These are phyloP conservation scores for Pteria penguin DNA, from an alignment of 2,888 invertebrate species.

Conservation along the genomic window DNA sequence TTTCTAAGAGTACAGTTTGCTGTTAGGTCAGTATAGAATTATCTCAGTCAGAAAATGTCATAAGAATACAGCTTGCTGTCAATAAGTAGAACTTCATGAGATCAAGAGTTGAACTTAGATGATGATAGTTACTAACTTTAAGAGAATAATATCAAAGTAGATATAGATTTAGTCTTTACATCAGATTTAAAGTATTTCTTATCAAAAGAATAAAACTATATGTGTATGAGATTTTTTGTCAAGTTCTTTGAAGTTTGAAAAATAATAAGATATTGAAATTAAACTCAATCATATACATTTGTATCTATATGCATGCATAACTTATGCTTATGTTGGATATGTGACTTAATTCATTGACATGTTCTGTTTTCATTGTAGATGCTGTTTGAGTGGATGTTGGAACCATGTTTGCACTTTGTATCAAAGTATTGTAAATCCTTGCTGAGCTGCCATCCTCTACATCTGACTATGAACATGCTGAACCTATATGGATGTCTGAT, in stretches of 20 bases:
- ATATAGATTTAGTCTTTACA: too few relatives aligned
- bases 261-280: background rate
- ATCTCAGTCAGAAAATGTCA: too few relatives aligned
- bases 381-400: constrained; percentile 79
- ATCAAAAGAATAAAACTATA: too few relatives aligned
- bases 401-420: constrained; percentile 76
- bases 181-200: too few relatives aligned
- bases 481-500: constrained; percentile 77
- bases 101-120: too few relatives aligned
- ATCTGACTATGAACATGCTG: constrained; percentile 76
- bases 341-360: background rate
- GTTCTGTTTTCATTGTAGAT: constrained; percentile 60
- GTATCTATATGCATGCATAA: background rate
- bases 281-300: background rate
- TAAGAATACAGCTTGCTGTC: too few relatives aligned
- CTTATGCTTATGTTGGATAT: too few relatives aligned
- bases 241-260: background rate
- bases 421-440: constrained; percentile 75
- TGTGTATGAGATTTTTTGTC: background rate
- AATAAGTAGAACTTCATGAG: too few relatives aligned
- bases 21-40: too few relatives aligned
- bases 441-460: constrained; percentile 75
- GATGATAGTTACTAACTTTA: too few relatives aligned
- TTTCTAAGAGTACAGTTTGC: too few relatives aligned
- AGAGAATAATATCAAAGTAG: too few relatives aligned